Evolutionary conservation across 2,113 vertebrate genomes (phyloP), one percentile per base, ranked within the genome.

Genomic region (Trematomus loennbergii): DNA sequence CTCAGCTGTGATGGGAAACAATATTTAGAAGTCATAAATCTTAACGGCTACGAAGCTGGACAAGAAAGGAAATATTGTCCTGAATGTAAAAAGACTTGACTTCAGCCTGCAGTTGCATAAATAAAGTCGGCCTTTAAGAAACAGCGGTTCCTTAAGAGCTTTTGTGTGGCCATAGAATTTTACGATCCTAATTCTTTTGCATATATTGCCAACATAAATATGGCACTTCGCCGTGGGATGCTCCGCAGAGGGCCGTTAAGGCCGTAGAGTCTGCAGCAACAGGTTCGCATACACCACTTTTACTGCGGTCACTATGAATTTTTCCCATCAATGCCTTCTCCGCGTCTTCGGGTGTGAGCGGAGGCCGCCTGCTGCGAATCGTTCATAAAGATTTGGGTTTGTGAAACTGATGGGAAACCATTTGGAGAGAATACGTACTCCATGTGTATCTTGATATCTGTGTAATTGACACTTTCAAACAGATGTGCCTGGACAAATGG

Each of bases 171-270:
- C 95, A 93, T 95, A 94, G 94, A 95, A 95, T 98, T 99, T 99
- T 99, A 99, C 72, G 96, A 96, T 96, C 96, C 97, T 96, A 97
- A 97, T 98, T 97, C 97, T 97, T 96, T 96, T 82, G 93, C 96
- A 96, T 97, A 97, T 98, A 98, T 97, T 97, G 97, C 97, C 96
- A 97, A 96, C 97, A 97, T 98, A 98, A 99, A 99, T 97, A 98
- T 94, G 95, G 93, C 6, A 82, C 95, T 94, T 93, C 96, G 92
- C 97, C 87, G 91, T 92, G 95, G 96, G 96, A 96, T 93, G 93
- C 94, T 97, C 97, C 95, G 78, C 90, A 70, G 96, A 96, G 96
- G 95, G 93, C 94, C 93, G 92, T 99, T 97, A 97, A 97, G 95
- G 74, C 92, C 94, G 17, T 33, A 52, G 93, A 90, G 94, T 90